A percentile compares a stretch with the other conserved stretches of the same genome.
These are phyloP conservation scores for Tetrapedia diversipes DNA, from an alignment of 2,888 invertebrate genomes.

Conservation along the genomic window DNA sequence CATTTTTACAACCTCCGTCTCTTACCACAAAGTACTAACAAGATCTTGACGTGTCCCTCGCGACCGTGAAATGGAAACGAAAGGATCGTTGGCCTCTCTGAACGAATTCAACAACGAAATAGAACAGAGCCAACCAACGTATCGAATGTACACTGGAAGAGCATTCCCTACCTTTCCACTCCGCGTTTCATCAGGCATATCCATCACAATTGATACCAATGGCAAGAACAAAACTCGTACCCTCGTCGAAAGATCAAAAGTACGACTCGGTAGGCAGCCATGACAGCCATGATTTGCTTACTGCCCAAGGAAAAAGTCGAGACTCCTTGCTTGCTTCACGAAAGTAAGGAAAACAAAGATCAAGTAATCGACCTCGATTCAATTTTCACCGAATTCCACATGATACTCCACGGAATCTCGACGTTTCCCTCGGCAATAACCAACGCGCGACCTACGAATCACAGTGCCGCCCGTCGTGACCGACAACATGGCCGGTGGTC, in stretches of 20 bases:
- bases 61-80: not conserved
- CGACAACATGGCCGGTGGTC: constrained; percentile 14
- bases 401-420: too few species aligned
- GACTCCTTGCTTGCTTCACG: not conserved
- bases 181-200: not conserved
- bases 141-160: not conserved
- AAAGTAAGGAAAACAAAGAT: not conserved
- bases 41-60: not conserved
- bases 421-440: constrained; percentile 12
- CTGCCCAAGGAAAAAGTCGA: constrained; percentile 28
- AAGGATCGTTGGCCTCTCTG: not conserved
- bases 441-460: constrained; percentile 23
- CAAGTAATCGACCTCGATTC: not conserved
- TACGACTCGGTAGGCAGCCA: constrained; percentile 30
- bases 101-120: not conserved
- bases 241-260: not conserved
- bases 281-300: constrained; percentile 18
- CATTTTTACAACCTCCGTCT: constrained; percentile 42
- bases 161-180: not conserved
- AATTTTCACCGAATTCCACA: not conserved
- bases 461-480: constrained; percentile 11
- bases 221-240: constrained; percentile 42
- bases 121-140: not conserved
- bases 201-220: constrained; percentile 34
- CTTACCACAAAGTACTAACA: constrained; percentile 6